Percentiles rank a stretch among this genome's conserved stretches.
Evolutionary conservation across 2,797 vertebrate genomes (phyloP).

Genomic region (Oreochromis mossambicus): DNA sequence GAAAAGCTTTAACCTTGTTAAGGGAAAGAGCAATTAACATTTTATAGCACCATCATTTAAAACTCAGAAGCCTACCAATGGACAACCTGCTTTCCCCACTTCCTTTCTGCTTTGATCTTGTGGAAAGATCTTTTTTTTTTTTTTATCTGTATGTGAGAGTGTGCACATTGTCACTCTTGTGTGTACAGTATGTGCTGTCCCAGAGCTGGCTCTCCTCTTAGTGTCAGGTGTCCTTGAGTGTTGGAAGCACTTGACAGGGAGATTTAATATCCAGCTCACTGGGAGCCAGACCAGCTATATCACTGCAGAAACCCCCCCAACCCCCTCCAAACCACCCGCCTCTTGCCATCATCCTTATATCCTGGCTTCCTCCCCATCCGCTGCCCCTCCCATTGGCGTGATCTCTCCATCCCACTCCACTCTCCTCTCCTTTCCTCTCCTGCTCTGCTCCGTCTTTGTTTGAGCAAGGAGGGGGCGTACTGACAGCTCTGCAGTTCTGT

Average conservation of each 20-base stretch:
- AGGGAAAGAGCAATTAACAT: constrained; percentile 17
- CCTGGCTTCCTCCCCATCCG: constrained; percentile 57
- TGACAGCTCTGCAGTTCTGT: constrained; percentile 55
- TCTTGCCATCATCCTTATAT: constrained; percentile 63
- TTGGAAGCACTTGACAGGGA: constrained; percentile 89
- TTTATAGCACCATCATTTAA: constrained; percentile 9
- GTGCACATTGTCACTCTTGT: not conserved
- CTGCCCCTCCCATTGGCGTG: constrained; percentile 54
- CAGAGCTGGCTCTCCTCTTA: constrained; percentile 60
- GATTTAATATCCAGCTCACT: constrained; percentile 91
- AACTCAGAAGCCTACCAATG: not conserved
- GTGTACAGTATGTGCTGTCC: constrained; percentile 40
- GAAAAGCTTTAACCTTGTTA: constrained; percentile 36
- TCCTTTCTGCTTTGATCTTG: constrained; percentile 7
- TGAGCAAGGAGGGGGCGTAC: constrained; percentile 44
- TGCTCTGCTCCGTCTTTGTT: constrained; percentile 56
- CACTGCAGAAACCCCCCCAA: constrained; percentile 72
- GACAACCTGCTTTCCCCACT: not conserved
- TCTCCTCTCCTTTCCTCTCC: not conserved
- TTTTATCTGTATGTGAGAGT: not conserved
- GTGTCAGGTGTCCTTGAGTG: constrained; percentile 86
- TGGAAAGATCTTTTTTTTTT: not conserved
- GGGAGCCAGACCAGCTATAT: constrained; percentile 86
- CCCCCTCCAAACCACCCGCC: constrained; percentile 61
- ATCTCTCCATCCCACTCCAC: constrained; percentile 55